These are phyloP conservation scores for Tyrannus savana DNA, from an alignment of 2,113 vertebrate genomes.

Conservation along the genomic window DNA sequence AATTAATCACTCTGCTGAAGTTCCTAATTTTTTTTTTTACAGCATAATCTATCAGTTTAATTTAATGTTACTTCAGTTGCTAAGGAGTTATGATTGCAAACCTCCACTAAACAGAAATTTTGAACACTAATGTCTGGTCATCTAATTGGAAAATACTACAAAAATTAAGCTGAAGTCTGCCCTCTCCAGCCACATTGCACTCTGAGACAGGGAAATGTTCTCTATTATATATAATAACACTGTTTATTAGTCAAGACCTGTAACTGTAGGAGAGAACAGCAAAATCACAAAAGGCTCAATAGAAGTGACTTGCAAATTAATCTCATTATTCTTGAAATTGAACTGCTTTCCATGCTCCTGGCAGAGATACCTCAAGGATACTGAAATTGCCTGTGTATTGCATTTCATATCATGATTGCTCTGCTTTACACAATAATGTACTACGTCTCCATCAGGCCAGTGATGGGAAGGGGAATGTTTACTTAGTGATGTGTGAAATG, in stretches of 20 bases:
- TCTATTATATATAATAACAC: not conserved
- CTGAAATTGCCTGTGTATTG: not conserved
- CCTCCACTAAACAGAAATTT: not conserved
- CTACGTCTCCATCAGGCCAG: not conserved
- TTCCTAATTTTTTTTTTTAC: constrained; percentile 36
- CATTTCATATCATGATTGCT: not conserved
- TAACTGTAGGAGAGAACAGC: constrained; percentile 14
- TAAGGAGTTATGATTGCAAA: constrained; percentile 54
- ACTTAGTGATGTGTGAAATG: constrained; percentile 17
- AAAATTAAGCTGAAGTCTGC: constrained; percentile 16
- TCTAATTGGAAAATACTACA: constrained; percentile 41
- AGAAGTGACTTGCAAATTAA: constrained; percentile 62
- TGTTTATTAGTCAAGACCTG: constrained; percentile 26
- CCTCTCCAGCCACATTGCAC: constrained; percentile 13
- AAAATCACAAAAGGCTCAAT: constrained; percentile 69
- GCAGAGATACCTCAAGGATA: constrained; percentile 41
- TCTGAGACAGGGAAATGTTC: constrained; percentile 29
- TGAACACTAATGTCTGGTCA: constrained; percentile 41
- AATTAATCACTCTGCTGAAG: constrained; percentile 69
- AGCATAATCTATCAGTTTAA: constrained; percentile 72
- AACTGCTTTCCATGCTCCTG: constrained; percentile 10
- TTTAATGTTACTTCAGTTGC: constrained; percentile 63
- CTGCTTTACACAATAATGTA: not conserved
- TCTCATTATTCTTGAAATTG: constrained; percentile 45
- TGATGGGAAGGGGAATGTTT: not conserved